Percentiles rank a stretch among this genome's conserved stretches.
These are phyloP conservation scores for Xenus cinereus DNA, from an alignment of 2,113 vertebrate genomes.

Conservation along the genomic window DNA sequence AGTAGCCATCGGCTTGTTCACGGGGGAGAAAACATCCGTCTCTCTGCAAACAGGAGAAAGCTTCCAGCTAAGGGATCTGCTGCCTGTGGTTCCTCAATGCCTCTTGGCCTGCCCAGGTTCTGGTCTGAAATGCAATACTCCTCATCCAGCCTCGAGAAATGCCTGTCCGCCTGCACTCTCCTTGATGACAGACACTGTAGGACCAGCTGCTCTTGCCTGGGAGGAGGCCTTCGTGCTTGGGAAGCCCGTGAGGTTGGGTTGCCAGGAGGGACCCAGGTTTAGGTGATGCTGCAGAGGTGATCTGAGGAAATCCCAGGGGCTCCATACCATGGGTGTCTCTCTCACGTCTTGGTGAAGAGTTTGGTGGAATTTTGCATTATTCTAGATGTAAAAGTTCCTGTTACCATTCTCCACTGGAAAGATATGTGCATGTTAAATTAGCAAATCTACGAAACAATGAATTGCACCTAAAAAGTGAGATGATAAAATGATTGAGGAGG, in stretches of 20 bases:
- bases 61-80: neutral
- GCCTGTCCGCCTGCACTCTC: neutral
- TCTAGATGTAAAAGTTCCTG: neutral
- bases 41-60: neutral
- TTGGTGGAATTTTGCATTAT: neutral
- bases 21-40: neutral
- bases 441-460: neutral
- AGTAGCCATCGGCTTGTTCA: neutral
- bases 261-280: neutral
- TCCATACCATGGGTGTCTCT: neutral
- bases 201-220: neutral
- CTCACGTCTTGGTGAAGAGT: neutral
- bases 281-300: neutral
- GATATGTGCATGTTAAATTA: neutral
- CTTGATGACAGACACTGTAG: neutral
- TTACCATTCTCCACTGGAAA: neutral
- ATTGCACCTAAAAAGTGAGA: neutral
- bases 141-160: neutral
- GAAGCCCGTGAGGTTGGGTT: neutral
- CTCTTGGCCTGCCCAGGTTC: accelerated
- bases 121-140: neutral
- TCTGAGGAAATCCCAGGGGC: neutral
- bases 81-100: neutral
- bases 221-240: neutral
- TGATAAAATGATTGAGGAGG: neutral